phyloP scores from a whole-genome alignment of 2,113 vertebrate genomes.

The Oceanodroma tethys region DNA sequence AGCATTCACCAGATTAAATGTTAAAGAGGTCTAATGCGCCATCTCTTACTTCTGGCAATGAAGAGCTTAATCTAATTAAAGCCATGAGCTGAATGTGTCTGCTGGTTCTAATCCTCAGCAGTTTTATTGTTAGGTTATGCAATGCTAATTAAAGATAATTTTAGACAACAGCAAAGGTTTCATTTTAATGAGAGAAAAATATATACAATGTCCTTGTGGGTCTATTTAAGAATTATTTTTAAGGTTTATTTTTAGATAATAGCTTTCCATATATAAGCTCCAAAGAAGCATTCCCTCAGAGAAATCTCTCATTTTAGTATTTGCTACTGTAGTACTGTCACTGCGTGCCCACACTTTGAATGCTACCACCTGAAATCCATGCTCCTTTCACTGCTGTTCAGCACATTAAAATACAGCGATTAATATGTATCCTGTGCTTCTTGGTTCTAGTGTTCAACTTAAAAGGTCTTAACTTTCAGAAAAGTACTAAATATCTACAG shows the following conservation, averaged over 20 bases:
- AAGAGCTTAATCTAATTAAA: slow-evolving; percentile 66
- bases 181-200: slow-evolving; percentile 35
- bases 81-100: slow-evolving; percentile 1
- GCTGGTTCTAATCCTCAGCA: slow-evolving; percentile 50
- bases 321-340: neutral
- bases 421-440: neutral
- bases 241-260: slow-evolving; percentile 12
- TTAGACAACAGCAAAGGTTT: slow-evolving; percentile 24
- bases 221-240: slow-evolving; percentile 19
- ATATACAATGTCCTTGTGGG: neutral
- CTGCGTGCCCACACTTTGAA: neutral
- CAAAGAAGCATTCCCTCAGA: neutral
- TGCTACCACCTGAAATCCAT: neutral
- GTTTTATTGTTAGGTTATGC: slow-evolving; percentile 55
- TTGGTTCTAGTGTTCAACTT: neutral
- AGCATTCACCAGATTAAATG: slow-evolving; percentile 49
- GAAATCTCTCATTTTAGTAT: neutral
- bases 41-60: slow-evolving; percentile 44
- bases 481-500: neutral
- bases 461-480: neutral
- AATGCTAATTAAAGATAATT: slow-evolving; percentile 68
- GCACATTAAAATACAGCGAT: neutral
- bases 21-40: slow-evolving; percentile 36
- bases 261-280: neutral
- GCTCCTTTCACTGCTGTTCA: neutral